Percentiles rank a stretch among this genome's conserved stretches.
These are phyloP conservation scores for Caenorhabditis sinica DNA, from an alignment of 2,888 invertebrate genomes.

Conservation along the genomic window DNA sequence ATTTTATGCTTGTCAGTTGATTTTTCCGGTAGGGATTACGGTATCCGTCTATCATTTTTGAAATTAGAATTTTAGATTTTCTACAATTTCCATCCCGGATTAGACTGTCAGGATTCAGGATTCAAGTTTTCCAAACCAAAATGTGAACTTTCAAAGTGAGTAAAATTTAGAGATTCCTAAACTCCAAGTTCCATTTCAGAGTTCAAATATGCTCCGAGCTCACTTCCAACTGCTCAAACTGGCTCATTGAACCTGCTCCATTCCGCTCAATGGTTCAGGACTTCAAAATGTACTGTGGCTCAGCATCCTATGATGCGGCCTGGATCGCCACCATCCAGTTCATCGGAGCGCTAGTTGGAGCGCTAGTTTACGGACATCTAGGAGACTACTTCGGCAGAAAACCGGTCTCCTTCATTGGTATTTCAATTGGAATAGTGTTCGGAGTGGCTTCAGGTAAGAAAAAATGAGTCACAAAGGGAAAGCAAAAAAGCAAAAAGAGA, in stretches of 20 bases:
- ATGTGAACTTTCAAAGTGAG: conserved; percentile 69
- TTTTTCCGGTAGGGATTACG: conserved; percentile 26
- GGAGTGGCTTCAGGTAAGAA: conserved; percentile 66
- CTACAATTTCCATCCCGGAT: conserved; percentile 66
- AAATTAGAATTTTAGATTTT: conserved; percentile 62
- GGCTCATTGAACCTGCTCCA: conserved; percentile 40
- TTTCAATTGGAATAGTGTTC: conserved; percentile 67
- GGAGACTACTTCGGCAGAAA: conserved; percentile 73
- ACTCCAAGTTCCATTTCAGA: conserved; percentile 12
- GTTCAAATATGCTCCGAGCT: conserved; percentile 57
- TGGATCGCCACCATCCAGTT: conserved; percentile 74
- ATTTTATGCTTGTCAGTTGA: conserved; percentile 32
- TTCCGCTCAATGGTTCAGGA: conserved; percentile 73
- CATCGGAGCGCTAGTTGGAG: conserved; percentile 72
- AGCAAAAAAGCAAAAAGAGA: conserved; percentile 9
- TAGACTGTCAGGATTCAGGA: conserved; percentile 58
- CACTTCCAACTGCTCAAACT: conserved; percentile 41
- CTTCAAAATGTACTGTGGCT: conserved; percentile 70
- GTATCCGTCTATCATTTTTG: not conserved
- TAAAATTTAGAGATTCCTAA: not conserved
- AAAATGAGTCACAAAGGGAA: not conserved
- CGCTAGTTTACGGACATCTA: conserved; percentile 71
- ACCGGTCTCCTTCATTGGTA: conserved; percentile 70
- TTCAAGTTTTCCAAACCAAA: conserved; percentile 64
- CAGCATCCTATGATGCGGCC: conserved; percentile 69